These are phyloP conservation scores for Peromyscus leucopus DNA, from an alignment of 2,113 vertebrate species.

Conservation along the genomic window DNA sequence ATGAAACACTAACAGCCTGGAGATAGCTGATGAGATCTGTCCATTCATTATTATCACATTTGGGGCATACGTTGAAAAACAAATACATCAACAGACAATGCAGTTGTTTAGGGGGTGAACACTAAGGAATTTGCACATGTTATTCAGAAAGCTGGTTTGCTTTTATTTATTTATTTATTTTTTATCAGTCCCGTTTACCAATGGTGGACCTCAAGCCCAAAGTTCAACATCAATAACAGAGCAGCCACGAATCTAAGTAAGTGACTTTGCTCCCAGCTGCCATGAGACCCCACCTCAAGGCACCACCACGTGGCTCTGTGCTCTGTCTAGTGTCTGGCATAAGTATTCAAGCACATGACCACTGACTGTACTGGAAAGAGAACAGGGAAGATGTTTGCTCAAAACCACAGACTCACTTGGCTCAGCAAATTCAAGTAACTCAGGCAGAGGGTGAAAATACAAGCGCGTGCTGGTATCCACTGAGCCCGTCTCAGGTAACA, in stretches of 20 bases:
- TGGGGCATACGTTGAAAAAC: neutral
- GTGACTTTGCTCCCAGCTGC: conserved; percentile 51
- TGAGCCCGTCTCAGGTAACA: neutral
- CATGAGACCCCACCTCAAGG: neutral
- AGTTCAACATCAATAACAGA: conserved; percentile 56
- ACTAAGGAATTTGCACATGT: neutral
- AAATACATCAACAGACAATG: neutral
- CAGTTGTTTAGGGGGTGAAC: neutral
- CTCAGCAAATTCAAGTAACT: neutral
- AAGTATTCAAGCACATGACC: neutral
- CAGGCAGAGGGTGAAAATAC: neutral
- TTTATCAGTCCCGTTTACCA: conserved; percentile 14
- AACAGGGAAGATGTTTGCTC: neutral
- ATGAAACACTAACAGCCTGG: neutral
- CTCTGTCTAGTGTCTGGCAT: neutral
- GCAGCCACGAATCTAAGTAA: conserved; percentile 32
- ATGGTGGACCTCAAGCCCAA: conserved; percentile 49
- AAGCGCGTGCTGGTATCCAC: no score
- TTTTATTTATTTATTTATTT: conserved; percentile 16
- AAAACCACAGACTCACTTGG: neutral
- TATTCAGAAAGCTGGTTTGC: neutral
- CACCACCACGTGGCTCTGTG: neutral
- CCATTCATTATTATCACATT: neutral
- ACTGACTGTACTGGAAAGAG: neutral
- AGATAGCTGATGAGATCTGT: neutral